Evolutionary conservation across 2,113 vertebrate genomes (phyloP), one percentile per base, ranked within the genome.

Genomic region (Aptenodytes forsteri): DNA sequence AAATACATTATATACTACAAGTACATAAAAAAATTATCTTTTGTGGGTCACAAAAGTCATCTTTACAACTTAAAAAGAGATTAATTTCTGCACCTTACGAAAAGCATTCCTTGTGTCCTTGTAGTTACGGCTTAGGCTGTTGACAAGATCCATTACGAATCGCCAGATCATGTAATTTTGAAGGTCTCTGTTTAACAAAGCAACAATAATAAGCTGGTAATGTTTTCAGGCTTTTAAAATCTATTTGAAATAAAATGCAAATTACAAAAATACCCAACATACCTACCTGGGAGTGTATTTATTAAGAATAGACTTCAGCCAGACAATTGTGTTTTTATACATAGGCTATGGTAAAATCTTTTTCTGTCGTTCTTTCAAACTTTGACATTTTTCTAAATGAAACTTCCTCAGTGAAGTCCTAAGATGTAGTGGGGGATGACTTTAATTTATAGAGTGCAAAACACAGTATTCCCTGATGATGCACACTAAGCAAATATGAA

Each of bases 151-250:
- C 99, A 99, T 99, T 82, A 99, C 95, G 81, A 99, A 99, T 34
- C 99, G 95, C 99, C 99, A 99, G 96, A 98, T 97, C 97, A 99
- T 97, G 98, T 99, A 99, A 97, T 99, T 99, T 96, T 99, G 99
- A 89, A 99, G 97, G 77, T 99, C 99, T 97, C 99, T 99, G 97
- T 96, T 95, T 73, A 88, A 97, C 79, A 97, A 94, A 96, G 94
- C 78, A 95, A 80, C 26, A 61, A 26, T 13, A 96, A 96, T 40
- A 85, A 95, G 76, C 44, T 97, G 89, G 67, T 91, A 66, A 93
- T 78, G 47, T 80, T 91, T 85, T 71, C 61, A 86, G 85, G 94
- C 82, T 97, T 97, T 91, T 84, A 7, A 83, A 89, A 58, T 66
- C 67, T 78, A 30, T 69, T 62, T 87, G 75, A 71, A 90, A 96